phyloP scores from a whole-genome alignment of 2,113 vertebrate genomes.

The Spheniscus mendiculus region DNA sequence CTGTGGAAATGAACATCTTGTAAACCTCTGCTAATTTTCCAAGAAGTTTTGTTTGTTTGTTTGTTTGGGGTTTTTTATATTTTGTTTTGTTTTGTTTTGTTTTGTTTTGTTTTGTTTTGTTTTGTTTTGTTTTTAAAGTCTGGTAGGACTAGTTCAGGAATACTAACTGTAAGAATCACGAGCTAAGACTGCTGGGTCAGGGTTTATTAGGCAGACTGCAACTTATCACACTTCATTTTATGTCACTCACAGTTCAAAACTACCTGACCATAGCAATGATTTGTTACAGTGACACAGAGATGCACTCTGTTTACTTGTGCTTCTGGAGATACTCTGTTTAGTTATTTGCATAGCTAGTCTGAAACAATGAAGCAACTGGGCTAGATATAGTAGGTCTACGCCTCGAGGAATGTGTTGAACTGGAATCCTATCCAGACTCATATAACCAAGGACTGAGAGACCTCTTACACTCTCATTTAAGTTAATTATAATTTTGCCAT shows the following conservation, averaged over 20 bases:
- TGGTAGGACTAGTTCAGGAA: not conserved
- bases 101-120: not conserved
- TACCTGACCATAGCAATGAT: not conserved
- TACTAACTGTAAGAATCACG: not conserved
- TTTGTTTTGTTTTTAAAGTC: not conserved
- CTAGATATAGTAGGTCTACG: not conserved
- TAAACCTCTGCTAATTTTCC: not conserved
- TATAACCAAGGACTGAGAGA: not conserved
- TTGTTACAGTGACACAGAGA: not conserved
- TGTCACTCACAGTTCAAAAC: not conserved
- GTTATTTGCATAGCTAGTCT: not conserved
- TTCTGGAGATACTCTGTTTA: not conserved
- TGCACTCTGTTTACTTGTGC: not conserved
- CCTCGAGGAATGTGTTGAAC: not conserved
- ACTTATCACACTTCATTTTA: not conserved
- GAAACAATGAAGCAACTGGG: not conserved
- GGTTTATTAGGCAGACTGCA: not conserved
- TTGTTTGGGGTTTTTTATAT: too few relatives aligned
- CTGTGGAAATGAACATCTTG: not conserved
- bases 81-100: not conserved
- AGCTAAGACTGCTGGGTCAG: not conserved
- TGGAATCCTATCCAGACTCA: not conserved
- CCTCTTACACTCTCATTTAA: not conserved
- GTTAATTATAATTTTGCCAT: not conserved
- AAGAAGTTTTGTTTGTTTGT: not conserved